Conservation (phyloP, 2,113 vertebrate species). For the Phylloscopus trochilus region DNA sequence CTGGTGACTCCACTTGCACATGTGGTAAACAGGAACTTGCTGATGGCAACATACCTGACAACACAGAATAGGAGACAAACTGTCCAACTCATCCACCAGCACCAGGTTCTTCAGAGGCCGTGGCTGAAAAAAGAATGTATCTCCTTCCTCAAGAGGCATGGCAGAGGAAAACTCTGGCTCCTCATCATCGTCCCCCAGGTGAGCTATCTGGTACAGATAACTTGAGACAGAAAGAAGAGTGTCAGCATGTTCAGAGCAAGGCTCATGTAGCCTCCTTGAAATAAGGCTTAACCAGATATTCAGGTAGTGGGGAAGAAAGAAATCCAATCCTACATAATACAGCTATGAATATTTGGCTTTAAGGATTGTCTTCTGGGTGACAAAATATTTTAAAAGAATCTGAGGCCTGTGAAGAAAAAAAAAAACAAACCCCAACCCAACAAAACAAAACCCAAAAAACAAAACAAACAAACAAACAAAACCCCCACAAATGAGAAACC, state of each 20-base stretch:
- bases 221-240: constrained; percentile 55
- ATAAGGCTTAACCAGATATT: neutral
- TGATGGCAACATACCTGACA: constrained; percentile 81
- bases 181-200: constrained; percentile 95
- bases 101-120: constrained; percentile 96
- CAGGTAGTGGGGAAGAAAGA: neutral
- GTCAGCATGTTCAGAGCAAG: neutral
- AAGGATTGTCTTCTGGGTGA: neutral
- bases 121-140: constrained; percentile 98
- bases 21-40: neutral
- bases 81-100: constrained; percentile 94
- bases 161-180: constrained; percentile 98
- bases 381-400: neutral
- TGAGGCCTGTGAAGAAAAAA: neutral
- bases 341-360: neutral
- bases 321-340: neutral
- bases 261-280: neutral
- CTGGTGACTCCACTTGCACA: neutral
- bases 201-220: constrained; percentile 98
- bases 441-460: no score
- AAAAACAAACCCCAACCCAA: no score
- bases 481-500: neutral
- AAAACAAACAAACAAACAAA: no score
- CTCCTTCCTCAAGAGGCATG: constrained; percentile 97
- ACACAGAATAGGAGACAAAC: constrained; percentile 93